phyloP scores from a whole-genome alignment of 35 echinoderm and acorn worm genomes.

The Eucidaris tribuloides region DNA sequence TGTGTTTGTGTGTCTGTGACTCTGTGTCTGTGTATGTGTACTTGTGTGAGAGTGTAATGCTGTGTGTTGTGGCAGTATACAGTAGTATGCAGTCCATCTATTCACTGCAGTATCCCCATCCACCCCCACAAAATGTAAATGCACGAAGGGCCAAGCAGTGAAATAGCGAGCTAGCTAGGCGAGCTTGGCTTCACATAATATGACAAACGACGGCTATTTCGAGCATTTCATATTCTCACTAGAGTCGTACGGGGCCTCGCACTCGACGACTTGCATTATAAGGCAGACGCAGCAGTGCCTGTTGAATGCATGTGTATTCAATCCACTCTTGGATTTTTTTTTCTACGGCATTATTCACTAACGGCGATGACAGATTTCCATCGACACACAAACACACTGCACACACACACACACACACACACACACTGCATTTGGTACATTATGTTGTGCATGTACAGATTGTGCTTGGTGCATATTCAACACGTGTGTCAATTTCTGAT shows the following conservation, averaged over 20 bases:
- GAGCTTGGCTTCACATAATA: too few relatives aligned
- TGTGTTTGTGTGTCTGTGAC: neutral
- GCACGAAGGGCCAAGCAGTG: neutral
- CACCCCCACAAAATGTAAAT: slow-evolving; percentile 19
- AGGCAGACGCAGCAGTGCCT: neutral
- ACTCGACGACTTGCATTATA: neutral
- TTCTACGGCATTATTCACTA: neutral
- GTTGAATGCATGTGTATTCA: slow-evolving; percentile 1
- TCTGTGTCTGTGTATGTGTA: neutral
- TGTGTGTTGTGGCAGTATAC: neutral
- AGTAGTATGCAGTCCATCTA: neutral
- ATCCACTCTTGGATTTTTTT: too few relatives aligned
- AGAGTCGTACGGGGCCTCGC: neutral
- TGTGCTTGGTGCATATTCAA: too few relatives aligned
- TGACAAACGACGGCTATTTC: slow-evolving; percentile 3
- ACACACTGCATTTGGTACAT: too few relatives aligned
- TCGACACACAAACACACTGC: neutral
- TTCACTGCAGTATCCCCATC: neutral
- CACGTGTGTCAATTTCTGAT: too few relatives aligned
- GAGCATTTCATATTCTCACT: slow-evolving; percentile 7
- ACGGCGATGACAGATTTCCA: neutral
- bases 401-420: neutral
- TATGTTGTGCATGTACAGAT: too few relatives aligned
- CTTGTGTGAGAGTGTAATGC: neutral
- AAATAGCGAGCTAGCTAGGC: neutral